Evolutionary conservation across 2,113 vertebrate genomes (phyloP).

Genomic region (Antigone vipio): DNA sequence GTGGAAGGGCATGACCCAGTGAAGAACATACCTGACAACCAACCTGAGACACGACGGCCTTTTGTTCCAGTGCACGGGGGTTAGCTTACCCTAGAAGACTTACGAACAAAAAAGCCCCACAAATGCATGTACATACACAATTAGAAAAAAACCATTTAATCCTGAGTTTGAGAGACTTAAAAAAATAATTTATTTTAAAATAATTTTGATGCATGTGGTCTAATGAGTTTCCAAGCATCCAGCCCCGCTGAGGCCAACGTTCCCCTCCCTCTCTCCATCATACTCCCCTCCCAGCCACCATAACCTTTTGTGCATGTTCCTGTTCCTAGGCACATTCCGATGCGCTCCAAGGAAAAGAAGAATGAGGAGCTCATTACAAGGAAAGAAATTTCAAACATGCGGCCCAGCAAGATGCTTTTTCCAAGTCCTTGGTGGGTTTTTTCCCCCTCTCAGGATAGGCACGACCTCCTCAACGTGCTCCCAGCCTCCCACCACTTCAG

Average conservation of each 20-base stretch:
- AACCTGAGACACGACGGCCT: background rate
- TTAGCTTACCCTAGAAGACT: background rate
- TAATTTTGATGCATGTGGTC: background rate
- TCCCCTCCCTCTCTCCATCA: background rate
- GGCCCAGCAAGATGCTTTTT: background rate
- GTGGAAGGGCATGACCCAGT: background rate
- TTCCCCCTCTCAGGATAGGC: background rate
- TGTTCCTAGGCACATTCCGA: background rate
- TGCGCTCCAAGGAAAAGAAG: background rate
- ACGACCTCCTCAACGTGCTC: background rate
- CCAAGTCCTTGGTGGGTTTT: background rate
- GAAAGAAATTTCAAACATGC: background rate
- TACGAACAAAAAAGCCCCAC: background rate
- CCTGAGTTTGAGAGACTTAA: background rate
- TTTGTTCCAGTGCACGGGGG: background rate
- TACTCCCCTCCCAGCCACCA: accelerated
- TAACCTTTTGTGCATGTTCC: accelerated
- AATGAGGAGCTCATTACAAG: background rate
- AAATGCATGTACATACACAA: accelerated
- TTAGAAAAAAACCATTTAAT: background rate
- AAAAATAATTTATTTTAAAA: conserved; percentile 38
- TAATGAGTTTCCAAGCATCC: background rate
- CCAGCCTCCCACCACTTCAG: background rate
- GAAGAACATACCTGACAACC: too few relatives aligned
- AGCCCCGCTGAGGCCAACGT: background rate